Evolutionary conservation across 2,797 vertebrate genomes (phyloP).

Genomic region (Pangasius larnaudii): DNA sequence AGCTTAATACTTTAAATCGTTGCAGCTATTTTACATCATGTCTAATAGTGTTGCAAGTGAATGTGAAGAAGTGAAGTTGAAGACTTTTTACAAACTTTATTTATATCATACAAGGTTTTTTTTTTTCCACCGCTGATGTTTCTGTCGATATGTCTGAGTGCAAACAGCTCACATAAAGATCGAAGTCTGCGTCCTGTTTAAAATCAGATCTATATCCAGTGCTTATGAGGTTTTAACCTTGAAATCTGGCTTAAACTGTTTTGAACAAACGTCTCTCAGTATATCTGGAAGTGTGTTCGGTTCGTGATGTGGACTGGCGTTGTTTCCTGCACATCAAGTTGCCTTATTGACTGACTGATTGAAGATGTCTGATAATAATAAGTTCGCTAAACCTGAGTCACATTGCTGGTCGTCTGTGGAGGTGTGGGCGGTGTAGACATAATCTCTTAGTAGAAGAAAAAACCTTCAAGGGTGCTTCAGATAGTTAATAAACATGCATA

Average conservation of each 20-base stretch:
- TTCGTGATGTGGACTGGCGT: background rate
- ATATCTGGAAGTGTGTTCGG: background rate
- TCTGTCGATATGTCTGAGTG: background rate
- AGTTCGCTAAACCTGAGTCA: background rate
- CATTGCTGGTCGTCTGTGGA: background rate
- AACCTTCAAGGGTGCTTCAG: background rate
- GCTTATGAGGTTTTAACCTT: constrained; percentile 8
- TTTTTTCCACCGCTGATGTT: background rate
- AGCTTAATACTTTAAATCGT: background rate
- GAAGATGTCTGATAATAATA: background rate
- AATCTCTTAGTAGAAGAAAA: background rate
- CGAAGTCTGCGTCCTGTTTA: background rate
- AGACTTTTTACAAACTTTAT: background rate
- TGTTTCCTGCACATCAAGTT: background rate
- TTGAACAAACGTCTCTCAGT: background rate
- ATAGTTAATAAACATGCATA: background rate
- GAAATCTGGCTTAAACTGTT: background rate
- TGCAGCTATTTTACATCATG: constrained; percentile 4
- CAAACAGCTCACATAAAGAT: background rate
- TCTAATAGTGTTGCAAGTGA: background rate
- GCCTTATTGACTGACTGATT: background rate
- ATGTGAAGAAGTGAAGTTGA: background rate
- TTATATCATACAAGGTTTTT: background rate
- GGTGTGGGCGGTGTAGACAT: background rate
- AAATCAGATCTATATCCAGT: background rate